A percentile compares a stretch with the other conserved stretches of the same genome.
Conservation (phyloP, 2,113 vertebrate genomes). For the Serilophus lunatus region DNA sequence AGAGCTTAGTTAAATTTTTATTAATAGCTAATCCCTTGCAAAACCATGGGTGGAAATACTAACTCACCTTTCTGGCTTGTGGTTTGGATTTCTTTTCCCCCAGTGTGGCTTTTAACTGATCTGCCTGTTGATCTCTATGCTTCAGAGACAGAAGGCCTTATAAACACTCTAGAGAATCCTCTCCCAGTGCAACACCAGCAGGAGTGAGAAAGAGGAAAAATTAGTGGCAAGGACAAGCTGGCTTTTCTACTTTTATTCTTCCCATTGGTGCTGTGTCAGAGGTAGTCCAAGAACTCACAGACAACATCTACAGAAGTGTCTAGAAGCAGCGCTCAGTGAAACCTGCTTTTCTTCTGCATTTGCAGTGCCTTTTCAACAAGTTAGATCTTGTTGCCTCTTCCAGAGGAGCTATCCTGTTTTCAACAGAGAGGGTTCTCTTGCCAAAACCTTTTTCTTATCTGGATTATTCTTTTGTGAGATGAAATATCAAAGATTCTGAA, state of each 20-base stretch:
- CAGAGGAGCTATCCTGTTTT: neutral
- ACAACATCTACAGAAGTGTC: neutral
- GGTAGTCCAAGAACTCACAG: neutral
- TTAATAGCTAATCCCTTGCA: neutral
- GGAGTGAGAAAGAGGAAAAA: neutral
- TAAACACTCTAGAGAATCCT: neutral
- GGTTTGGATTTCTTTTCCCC: neutral
- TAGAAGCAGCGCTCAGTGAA: neutral
- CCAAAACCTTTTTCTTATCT: neutral
- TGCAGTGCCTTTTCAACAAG: neutral
- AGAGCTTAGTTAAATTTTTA: neutral
- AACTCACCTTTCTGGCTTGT: neutral
- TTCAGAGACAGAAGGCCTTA: neutral
- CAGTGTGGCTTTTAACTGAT: neutral
- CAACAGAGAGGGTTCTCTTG: neutral
- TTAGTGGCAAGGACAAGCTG: neutral
- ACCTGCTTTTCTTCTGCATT: slow-evolving; percentile 18
- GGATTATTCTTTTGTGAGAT: neutral
- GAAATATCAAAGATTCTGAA: neutral
- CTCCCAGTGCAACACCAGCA: neutral
- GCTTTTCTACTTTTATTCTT: neutral
- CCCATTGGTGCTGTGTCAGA: neutral
- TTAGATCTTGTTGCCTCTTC: neutral
- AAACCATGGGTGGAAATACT: neutral
- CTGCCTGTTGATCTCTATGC: neutral